Percentiles rank a stretch among this genome's conserved stretches.
These are phyloP conservation scores for Cephus spinipes DNA, from an alignment of 2,888 invertebrate species.

Conservation along the genomic window DNA sequence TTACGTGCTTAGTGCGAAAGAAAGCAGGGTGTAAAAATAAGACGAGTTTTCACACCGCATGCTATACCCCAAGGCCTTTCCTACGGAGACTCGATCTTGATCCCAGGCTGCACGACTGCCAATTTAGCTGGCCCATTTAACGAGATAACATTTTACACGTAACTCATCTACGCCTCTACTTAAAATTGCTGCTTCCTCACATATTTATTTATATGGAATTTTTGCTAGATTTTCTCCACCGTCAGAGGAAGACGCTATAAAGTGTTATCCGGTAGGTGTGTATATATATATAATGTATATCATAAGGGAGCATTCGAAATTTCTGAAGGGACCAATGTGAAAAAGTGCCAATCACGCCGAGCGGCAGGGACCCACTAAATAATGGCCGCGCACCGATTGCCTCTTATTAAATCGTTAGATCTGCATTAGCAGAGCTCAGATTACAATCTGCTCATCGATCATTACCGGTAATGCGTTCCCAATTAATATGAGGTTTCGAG, in stretches of 20 bases:
- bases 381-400: constrained; percentile 45
- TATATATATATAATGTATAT: background rate
- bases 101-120: background rate
- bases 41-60: constrained; percentile 19
- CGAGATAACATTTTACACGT: background rate
- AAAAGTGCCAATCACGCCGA: constrained; percentile 54
- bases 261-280: background rate
- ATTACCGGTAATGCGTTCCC: constrained; percentile 56
- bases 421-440: constrained; percentile 56
- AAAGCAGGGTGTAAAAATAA: constrained; percentile 39
- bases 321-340: constrained; percentile 1
- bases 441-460: constrained; percentile 57
- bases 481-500: constrained; percentile 41
- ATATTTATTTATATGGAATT: background rate
- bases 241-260: background rate
- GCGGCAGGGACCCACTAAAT: constrained; percentile 47
- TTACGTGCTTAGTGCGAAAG: constrained; percentile 31
- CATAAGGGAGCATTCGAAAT: background rate
- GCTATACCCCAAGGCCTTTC: background rate
- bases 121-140: background rate
- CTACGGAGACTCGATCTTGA: constrained; percentile 4
- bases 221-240: background rate
- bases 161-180: background rate
- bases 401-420: constrained; percentile 63
- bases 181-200: background rate